Percentiles rank a stretch among this genome's conserved stretches.
phyloP scores from a whole-genome alignment of 2,113 vertebrate genomes.

The Amphiprion percula region DNA sequence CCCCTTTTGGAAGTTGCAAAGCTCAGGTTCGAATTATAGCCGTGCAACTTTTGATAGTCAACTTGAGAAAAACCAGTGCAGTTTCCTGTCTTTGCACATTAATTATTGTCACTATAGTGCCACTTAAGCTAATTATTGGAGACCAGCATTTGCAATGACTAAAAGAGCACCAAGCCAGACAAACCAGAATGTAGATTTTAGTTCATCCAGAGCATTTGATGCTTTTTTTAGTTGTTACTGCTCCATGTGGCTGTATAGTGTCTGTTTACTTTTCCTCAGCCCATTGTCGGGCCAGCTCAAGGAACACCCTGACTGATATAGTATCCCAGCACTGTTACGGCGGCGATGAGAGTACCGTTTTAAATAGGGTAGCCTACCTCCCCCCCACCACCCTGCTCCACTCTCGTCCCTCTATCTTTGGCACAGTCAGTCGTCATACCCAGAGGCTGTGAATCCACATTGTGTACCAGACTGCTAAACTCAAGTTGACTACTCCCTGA shows the following conservation, averaged over 20 bases:
- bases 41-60: neutral
- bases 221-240: conserved; percentile 12
- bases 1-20: conserved; percentile 21
- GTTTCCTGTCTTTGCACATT: neutral
- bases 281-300: conserved; percentile 48
- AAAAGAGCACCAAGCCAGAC: neutral
- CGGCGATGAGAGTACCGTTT: conserved; percentile 66
- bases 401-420: conserved; percentile 74
- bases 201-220: neutral
- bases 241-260: neutral
- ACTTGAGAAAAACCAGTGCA: conserved; percentile 8
- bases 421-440: conserved; percentile 66
- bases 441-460: conserved; percentile 73
- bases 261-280: conserved; percentile 50
- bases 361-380: conserved; percentile 75
- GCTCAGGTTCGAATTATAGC: conserved; percentile 14
- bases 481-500: conserved; percentile 62
- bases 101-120: neutral
- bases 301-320: conserved; percentile 62
- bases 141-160: conserved; percentile 2
- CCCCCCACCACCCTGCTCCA: neutral
- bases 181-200: neutral
- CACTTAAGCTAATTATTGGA: neutral
- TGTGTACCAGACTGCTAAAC: conserved; percentile 69
- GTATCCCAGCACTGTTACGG: conserved; percentile 64